Evolutionary conservation across 2,888 invertebrate species (phyloP).

Genomic region (Himalopsyche anomala): DNA sequence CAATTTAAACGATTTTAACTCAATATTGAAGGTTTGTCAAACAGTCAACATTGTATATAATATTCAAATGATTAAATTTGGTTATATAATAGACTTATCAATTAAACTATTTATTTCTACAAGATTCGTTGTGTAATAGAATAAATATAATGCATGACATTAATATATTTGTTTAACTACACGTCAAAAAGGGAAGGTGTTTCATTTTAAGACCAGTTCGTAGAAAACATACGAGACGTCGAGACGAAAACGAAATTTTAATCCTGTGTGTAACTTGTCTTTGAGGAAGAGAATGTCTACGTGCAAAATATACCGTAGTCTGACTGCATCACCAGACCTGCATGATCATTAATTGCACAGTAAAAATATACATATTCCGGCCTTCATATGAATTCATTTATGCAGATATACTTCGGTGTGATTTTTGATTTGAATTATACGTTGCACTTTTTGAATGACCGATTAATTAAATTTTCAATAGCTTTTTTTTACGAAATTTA

Average conservation of each 20-base stretch:
- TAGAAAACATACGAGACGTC: not conserved
- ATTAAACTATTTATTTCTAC: too few species aligned
- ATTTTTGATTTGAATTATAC: not conserved
- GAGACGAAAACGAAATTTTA: conserved; percentile 18
- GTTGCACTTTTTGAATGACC: not conserved
- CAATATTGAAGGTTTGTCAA: too few species aligned
- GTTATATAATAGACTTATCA: too few species aligned
- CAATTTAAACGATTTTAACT: too few species aligned
- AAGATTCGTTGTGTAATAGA: too few species aligned
- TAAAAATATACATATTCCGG: not conserved
- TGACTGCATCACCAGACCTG: conserved; percentile 10
- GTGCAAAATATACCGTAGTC: not conserved
- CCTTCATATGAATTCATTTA: not conserved
- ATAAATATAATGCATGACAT: too few species aligned
- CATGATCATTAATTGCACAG: not conserved
- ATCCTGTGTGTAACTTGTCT: not conserved
- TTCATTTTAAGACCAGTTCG: not conserved
- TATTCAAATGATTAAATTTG: too few species aligned
- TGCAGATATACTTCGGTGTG: too few species aligned
- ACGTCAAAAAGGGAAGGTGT: not conserved
- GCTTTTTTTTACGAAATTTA: too few species aligned
- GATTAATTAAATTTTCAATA: too few species aligned
- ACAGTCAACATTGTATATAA: too few species aligned
- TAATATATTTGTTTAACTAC: too few species aligned
- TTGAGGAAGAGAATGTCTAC: not conserved